Percentiles rank a stretch among this genome's conserved stretches.
phyloP scores from a whole-genome alignment of 2,888 invertebrate genomes.

The Brachycybe producta region DNA sequence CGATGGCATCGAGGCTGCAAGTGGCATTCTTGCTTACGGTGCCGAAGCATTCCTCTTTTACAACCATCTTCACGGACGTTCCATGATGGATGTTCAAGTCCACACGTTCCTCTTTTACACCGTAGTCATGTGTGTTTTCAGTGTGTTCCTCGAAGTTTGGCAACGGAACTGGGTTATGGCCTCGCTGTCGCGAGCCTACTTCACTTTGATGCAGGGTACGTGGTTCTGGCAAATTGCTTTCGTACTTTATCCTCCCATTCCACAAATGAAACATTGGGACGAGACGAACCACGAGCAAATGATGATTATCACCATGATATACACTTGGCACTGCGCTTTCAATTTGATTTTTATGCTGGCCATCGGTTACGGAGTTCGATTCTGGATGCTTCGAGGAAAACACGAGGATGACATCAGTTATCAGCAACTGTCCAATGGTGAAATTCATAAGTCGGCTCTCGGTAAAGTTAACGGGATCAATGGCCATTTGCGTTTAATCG shows the following conservation, averaged over 20 bases:
- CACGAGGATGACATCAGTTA: slow-evolving; percentile 7
- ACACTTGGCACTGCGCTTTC: slow-evolving; percentile 21
- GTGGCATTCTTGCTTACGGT: slow-evolving; percentile 33
- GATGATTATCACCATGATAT: slow-evolving; percentile 36
- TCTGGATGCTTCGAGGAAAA: slow-evolving; percentile 8
- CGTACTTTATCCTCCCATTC: slow-evolving; percentile 38
- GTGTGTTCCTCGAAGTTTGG: slow-evolving; percentile 32
- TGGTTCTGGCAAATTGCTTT: slow-evolving; percentile 42
- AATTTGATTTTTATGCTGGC: slow-evolving; percentile 12
- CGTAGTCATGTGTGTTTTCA: slow-evolving; percentile 30
- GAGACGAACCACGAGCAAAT: slow-evolving; percentile 33
- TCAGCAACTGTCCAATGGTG: slow-evolving; percentile 5
- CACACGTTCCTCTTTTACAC: slow-evolving; percentile 38
- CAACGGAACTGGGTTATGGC: slow-evolving; percentile 31
- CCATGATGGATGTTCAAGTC: slow-evolving; percentile 33
- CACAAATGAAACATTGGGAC: slow-evolving; percentile 31
- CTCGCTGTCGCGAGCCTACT: slow-evolving; percentile 33
- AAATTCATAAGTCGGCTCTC: neutral
- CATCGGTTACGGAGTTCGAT: slow-evolving; percentile 13
- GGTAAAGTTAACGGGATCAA: slow-evolving; percentile 2
- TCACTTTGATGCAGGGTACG: slow-evolving; percentile 39
- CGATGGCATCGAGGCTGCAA: slow-evolving; percentile 35
- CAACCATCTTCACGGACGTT: slow-evolving; percentile 38
- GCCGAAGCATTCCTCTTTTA: slow-evolving; percentile 39
- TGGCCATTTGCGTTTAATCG: slow-evolving; percentile 1